A percentile compares a stretch with the other conserved stretches of the same genome.
phyloP scores from a whole-genome alignment of 2,888 invertebrate genomes.

The Argyresthia goedartella region DNA sequence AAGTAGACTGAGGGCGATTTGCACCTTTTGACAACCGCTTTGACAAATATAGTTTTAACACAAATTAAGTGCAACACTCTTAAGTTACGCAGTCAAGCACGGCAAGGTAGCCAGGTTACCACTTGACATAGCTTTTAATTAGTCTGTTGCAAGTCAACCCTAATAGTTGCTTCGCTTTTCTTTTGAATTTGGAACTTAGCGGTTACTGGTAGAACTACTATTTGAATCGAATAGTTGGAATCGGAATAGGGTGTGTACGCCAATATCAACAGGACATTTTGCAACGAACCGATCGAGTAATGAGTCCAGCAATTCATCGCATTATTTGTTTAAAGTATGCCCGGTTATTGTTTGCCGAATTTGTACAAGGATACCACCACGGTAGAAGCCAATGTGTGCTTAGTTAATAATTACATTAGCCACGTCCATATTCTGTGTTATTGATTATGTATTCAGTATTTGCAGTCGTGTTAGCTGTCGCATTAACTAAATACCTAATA shows the following conservation, averaged over 20 bases:
- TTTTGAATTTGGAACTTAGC: too few relatives aligned
- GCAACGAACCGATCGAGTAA: conserved; percentile 12
- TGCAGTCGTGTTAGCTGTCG: conserved; percentile 21
- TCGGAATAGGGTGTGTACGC: too few relatives aligned
- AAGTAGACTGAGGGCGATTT: background rate
- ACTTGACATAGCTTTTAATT: too few relatives aligned
- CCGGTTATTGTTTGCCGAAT: conserved; percentile 50
- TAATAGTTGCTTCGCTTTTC: too few relatives aligned
- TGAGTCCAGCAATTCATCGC: conserved; percentile 45
- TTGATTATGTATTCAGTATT: conserved; percentile 39
- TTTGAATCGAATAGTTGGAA: too few relatives aligned
- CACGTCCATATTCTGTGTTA: conserved; percentile 33
- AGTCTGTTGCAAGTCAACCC: too few relatives aligned
- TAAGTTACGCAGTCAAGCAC: too few relatives aligned
- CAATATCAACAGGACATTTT: background rate
- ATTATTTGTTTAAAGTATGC: conserved; percentile 57
- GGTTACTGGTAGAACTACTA: too few relatives aligned
- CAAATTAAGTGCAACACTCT: too few relatives aligned
- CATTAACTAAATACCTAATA: conserved; percentile 10
- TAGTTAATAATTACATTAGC: conserved; percentile 62
- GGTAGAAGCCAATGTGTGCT: conserved; percentile 51
- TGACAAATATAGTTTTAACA: too few relatives aligned
- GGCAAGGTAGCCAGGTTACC: too few relatives aligned
- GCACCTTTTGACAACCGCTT: too few relatives aligned
- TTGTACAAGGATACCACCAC: conserved; percentile 52